Base-by-base conservation (phyloP, 2,113 vertebrate species). In the Eretmochelys imbricata region DNA sequence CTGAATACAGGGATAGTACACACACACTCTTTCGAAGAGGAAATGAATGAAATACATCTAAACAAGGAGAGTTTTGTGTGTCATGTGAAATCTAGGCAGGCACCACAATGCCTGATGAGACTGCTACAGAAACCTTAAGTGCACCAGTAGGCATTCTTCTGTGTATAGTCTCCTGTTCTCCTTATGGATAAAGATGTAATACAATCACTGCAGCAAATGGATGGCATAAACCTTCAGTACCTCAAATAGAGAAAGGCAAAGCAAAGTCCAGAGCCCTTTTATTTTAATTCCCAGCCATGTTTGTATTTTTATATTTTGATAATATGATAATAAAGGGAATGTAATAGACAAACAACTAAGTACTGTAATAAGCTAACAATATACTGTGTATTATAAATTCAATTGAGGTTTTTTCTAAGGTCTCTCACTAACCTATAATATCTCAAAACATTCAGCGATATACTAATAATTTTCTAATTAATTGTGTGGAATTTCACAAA, bases 131-230 rank as follows among this genome's bases (percentile, higher is more conserved):
- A 96, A 95, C 96, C 95, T 95, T 97, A 98, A 98, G 97, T 97
- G 97, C 98, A 96, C 96, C 95, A 85, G 96, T 87, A 84, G 93
- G 98, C 96, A 97, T 95, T 98, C 97, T 96, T 93, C 97, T 90
- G 90, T 5, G 83, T 82, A 82, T 62, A 92, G 96, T 80, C 97
- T 95, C 97, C 96, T 91, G 92, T 87, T 96, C 93, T 95, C 87
- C 97, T 98, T 97, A 97, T 83, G 97, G 97, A 96, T 95, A 97
- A 97, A 97, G 96, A 98, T 92, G 98, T 98, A 98, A 98, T 98
- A 98, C 97, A 98, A 98, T 98, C 97, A 95, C 95, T 89, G 91
- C 84, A 94, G 97, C 94, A 98, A 98, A 98, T 93, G 97, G 97
- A 98, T 82, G 46, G 94, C 76, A 8, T 91, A 97, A 96, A 95